Base-by-base conservation (phyloP, 2,113 vertebrate species). In the Megalops atlanticus region DNA sequence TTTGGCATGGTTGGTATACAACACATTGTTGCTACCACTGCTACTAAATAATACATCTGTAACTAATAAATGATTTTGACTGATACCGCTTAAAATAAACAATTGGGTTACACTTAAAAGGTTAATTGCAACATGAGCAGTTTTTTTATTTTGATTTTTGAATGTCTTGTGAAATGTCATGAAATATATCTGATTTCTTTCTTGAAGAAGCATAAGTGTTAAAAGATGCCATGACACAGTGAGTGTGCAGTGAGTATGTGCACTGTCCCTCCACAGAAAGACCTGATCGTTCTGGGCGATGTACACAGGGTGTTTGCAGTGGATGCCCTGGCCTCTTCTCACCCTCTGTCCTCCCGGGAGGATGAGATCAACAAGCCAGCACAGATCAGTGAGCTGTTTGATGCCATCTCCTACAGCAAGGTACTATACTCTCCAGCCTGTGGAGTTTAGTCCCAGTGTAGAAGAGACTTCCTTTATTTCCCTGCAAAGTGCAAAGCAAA, bases 401-500 rank as follows among this genome's bases (percentile, higher is more conserved):
- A 96, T 86, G 82, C 86, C 85, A 98, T 99, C 2, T 88, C 96
- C 78, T 99, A 99, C 91, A 98, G 92, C 93, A 99, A 99, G 97
- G 97, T 97, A 83, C 70, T 69, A 8, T 38, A 21, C 24, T 78
- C 88, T 89, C 21, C 35, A 79, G n/a, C 77, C 64, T 24, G 36
- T 54, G 18, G 2, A 24, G 8, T 54, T 21, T 54, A 54, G 1
- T 1, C 16, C 49, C 49, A 54, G 18, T 54, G 49, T 54, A 54
- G 49, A 54, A 54, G 49, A 54, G 18, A 21, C 0, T 3, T 54
- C 18, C 2, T 16, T 2, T 21, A 54, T 54, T 54, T n/a, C n/a
- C 43, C 36, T 27, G 10, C 58, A 21, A n/a, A n/a, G 3, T 15
- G 16, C 24, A n/a, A 4, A 24, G 33, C 47, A 39, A 80, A 82